Conservation (phyloP, 2,797 vertebrate species). For the Poecilia picta region DNA sequence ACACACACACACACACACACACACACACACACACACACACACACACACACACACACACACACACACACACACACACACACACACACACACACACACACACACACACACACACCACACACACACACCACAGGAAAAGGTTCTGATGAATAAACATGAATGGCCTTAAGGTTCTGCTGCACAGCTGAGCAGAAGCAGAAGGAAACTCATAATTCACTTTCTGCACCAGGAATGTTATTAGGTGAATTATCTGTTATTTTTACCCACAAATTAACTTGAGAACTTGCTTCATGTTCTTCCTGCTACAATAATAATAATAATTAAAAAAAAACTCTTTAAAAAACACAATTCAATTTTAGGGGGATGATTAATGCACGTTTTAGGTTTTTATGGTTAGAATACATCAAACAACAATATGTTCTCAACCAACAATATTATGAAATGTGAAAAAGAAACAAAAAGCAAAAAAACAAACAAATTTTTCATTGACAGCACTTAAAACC, state of each 20-base stretch:
- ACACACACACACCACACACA: background rate
- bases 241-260: slow-evolving; percentile 8
- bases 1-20: slow-evolving; percentile 5
- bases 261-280: background rate
- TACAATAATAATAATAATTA: background rate
- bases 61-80: too few species aligned
- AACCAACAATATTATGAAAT: background rate
- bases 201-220: background rate
- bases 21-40: too few species aligned
- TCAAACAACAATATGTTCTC: too few species aligned
- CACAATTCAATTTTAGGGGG: background rate
- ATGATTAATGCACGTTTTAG: background rate
- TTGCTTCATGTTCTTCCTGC: background rate
- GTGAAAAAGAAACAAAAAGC: background rate
- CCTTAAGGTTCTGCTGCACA: background rate
- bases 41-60: too few species aligned
- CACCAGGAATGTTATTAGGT: background rate
- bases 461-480: background rate
- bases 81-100: slow-evolving; percentile 28
- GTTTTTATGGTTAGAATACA: background rate
- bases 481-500: background rate
- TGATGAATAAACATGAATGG: slow-evolving; percentile 28
- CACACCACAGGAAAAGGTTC: slow-evolving; percentile 19
- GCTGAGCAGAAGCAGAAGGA: slow-evolving; percentile 6
- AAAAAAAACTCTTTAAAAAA: background rate